Base-by-base conservation (phyloP, 2,888 invertebrate genomes). In the Erebia ligea region DNA sequence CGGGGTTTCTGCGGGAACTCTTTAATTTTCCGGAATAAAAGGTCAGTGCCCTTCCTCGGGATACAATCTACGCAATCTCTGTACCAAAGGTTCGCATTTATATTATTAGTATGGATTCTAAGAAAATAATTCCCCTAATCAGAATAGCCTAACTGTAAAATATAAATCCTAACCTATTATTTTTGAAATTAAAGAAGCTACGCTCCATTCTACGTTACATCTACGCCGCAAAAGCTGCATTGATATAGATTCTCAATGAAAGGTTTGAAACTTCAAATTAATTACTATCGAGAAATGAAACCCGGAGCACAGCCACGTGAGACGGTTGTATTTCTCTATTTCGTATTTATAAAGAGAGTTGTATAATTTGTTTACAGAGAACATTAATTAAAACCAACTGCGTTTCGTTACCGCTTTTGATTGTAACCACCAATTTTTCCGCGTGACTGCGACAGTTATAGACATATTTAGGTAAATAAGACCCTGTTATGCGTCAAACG, bases 261-360 rank as follows among this genome's bases (percentile, higher is more conserved):
- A 48, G 21, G 45, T 19, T 15, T 10, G 45, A 62, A 62, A 21
- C 25, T 48, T 21, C 61, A 5, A 34, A 34, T 34, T 34, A 62
- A 62, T 62, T 62, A 62, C 21, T 21, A 8, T 10, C 15, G 21
- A 21, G 21, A 48, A 54, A 15, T 21, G 48, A 11, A 48, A 62
- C 45, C 19, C 15, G 61, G 15, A 1, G 62, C 42, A 10, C n/a
- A 34, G 6, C 58, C 15, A 1, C 40, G 19, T 62, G 61, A 45
- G 45, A 15, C 15, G 62, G 15, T 62, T 62, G 62, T 15, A 21
- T 48, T 62, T 61, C 61, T 61, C 45, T 25, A 15, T 62, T 45
- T 40, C 17, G 40, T 17, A n/a, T 17, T 62, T 48, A 62, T 9
- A 45, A n/a, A n/a, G 48, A 9, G 8, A 11, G 13, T 62, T 62